phyloP scores from a whole-genome alignment of 1,140 invertebrate species.

The Thaumetopoea pityocampa region DNA sequence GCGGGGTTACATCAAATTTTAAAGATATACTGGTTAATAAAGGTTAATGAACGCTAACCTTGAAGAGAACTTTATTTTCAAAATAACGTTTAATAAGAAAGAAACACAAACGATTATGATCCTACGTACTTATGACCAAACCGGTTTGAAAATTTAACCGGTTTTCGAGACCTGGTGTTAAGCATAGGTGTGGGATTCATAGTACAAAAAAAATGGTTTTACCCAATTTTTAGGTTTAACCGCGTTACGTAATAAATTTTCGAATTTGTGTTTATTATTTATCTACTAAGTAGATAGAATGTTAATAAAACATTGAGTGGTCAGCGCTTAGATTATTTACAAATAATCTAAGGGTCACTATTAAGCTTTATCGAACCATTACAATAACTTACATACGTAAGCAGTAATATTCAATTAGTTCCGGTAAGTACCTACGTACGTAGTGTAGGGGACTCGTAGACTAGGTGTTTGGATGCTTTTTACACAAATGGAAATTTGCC shows the following conservation, averaged over 20 bases:
- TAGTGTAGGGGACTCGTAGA: slow-evolving; percentile 45
- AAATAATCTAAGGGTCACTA: slow-evolving; percentile 16
- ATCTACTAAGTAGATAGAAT: slow-evolving; percentile 20
- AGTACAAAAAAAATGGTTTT: too few species aligned
- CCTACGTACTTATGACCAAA: too few species aligned
- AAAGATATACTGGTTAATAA: too few species aligned
- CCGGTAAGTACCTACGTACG: slow-evolving; percentile 36
- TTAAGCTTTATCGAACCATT: slow-evolving; percentile 65
- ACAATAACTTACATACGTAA: slow-evolving; percentile 72
- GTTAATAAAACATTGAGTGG: slow-evolving; percentile 7
- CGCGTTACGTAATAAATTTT: not conserved
- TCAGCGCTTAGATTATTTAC: slow-evolving; percentile 12
- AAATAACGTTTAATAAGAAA: too few species aligned
- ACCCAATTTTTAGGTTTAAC: not conserved
- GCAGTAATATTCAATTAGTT: slow-evolving; percentile 38
- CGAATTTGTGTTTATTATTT: slow-evolving; percentile 5
- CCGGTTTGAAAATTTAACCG: too few species aligned
- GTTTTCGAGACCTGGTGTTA: too few species aligned
- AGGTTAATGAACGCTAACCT: too few species aligned
- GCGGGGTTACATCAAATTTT: too few species aligned
- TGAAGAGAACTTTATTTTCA: too few species aligned
- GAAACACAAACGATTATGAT: too few species aligned
- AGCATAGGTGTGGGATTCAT: too few species aligned
- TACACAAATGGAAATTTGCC: slow-evolving; percentile 63
- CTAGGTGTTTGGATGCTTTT: slow-evolving; percentile 71